phyloP scores from a whole-genome alignment of 2,797 vertebrate genomes.

The Rhabdophis nuchalis region DNA sequence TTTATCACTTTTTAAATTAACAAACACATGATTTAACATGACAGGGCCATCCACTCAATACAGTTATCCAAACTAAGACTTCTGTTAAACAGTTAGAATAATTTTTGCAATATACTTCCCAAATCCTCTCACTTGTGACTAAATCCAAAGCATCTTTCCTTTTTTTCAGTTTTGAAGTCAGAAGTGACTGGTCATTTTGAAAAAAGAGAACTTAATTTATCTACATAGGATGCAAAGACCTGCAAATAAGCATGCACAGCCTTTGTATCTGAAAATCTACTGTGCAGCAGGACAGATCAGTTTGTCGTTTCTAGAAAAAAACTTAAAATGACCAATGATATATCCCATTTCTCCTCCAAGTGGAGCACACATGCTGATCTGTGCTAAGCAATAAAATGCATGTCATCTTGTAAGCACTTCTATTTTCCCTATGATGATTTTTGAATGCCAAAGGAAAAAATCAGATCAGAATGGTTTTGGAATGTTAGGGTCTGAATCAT shows the following conservation, averaged over 20 bases:
- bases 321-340: background rate
- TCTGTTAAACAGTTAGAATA: background rate
- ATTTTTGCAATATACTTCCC: background rate
- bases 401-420: background rate
- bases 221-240: background rate
- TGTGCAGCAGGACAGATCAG: background rate
- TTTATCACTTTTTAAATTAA: background rate
- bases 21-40: background rate
- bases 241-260: background rate
- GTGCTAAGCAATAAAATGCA: background rate
- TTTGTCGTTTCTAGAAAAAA: background rate
- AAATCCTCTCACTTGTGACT: background rate
- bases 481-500: background rate
- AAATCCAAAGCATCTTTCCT: background rate
- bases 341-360: background rate
- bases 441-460: background rate
- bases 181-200: background rate
- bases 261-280: background rate
- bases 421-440: background rate
- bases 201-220: background rate
- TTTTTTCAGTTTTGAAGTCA: background rate
- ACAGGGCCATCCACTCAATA: background rate
- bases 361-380: background rate
- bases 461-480: background rate
- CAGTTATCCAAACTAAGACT: background rate